Evolutionary conservation across 2,113 vertebrate species (phyloP).

Genomic region (Mesitornis unicolor): DNA sequence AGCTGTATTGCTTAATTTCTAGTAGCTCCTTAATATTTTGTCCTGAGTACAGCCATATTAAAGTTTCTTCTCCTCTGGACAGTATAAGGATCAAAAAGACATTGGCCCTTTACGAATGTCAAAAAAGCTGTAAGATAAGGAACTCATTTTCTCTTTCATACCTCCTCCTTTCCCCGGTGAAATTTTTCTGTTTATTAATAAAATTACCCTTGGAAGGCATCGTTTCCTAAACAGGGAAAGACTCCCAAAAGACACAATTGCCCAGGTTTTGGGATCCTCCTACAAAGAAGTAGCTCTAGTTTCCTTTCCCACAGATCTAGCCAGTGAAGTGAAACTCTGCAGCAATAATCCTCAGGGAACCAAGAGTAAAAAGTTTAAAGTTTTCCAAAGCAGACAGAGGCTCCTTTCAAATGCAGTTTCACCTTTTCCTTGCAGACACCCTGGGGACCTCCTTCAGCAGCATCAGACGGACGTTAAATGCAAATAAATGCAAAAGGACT

Average conservation of each 20-base stretch:
- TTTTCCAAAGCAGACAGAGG: neutral
- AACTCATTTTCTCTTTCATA: neutral
- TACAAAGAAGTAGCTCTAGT: neutral
- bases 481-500: neutral
- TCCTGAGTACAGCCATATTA: neutral
- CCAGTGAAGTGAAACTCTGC: neutral
- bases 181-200: neutral
- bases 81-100: neutral
- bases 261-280: neutral
- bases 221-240: neutral
- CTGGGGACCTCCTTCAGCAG: neutral
- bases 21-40: neutral
- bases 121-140: neutral
- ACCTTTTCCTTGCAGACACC: conserved; percentile 16
- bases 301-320: neutral
- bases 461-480: neutral
- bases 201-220: neutral
- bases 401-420: neutral
- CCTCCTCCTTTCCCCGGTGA: neutral
- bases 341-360: neutral
- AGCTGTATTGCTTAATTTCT: neutral
- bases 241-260: neutral
- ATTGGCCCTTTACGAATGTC: neutral
- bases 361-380: neutral
- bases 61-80: neutral